Conservation (phyloP, 2,888 invertebrate species). For the Ophioninae sp. region DNA sequence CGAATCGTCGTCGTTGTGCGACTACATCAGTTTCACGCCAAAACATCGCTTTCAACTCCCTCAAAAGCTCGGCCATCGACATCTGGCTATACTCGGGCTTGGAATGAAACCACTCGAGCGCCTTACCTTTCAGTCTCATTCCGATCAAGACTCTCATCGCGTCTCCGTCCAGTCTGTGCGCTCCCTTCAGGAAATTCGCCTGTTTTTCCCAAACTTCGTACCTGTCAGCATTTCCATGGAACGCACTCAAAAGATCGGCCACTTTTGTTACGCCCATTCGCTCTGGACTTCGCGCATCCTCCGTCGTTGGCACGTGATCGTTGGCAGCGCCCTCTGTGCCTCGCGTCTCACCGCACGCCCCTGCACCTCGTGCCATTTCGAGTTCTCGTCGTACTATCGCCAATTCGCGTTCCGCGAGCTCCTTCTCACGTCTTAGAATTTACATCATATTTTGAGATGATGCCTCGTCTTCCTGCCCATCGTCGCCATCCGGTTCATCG, state of each 20-base stretch:
- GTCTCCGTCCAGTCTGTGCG: constrained; percentile 8
- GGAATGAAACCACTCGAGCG: constrained; percentile 45
- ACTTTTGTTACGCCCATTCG: neutral
- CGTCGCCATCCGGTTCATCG: neutral
- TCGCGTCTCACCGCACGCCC: neutral
- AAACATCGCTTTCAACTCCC: constrained; percentile 46
- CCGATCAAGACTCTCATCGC: constrained; percentile 13
- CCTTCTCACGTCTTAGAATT: neutral
- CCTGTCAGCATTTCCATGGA: neutral
- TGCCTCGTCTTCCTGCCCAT: neutral
- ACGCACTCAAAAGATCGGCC: neutral
- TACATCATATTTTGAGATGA: neutral
- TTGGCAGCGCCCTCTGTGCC: neutral
- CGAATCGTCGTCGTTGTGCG: constrained; percentile 40
- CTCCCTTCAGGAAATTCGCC: constrained; percentile 13
- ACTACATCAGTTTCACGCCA: constrained; percentile 30
- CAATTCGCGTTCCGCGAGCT: constrained; percentile 3
- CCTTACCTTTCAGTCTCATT: neutral
- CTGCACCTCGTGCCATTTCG: neutral
- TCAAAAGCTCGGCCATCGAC: constrained; percentile 2
- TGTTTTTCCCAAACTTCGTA: constrained; percentile 18
- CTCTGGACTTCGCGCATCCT: neutral
- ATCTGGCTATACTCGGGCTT: constrained; percentile 36
- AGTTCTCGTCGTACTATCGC: constrained; percentile 15
- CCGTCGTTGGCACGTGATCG: neutral